Evolutionary conservation across 2,888 invertebrate species (phyloP), one percentile per base, ranked within the genome.

Genomic region (Tinea semifulvella): DNA sequence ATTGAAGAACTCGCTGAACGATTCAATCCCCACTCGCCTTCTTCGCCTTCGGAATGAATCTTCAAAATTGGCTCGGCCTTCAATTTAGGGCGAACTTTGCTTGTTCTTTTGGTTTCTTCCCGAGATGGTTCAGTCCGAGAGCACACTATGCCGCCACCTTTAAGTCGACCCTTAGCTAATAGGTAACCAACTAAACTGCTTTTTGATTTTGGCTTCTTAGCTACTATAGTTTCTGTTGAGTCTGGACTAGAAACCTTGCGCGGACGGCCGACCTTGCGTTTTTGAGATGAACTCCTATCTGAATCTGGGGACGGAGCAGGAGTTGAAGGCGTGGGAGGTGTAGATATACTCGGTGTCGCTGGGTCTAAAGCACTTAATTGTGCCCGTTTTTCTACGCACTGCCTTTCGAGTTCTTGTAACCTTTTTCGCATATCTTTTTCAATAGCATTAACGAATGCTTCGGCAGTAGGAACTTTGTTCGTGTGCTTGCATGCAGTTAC

Each of bases 361-460:
- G 87, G 86, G 16, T 85, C 84, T 31, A 91, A 74, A 51, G 88
- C 89, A 49, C 86, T 87, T n/a, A 95, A 71, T 65, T 94, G 92
- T 20, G 87, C 87, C 60, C 93, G 90, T 61, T 92, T 92, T 61
- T 94, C 93, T 49, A 88, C 87, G 60, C 92, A 91, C 58, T 91
- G 88, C 18, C 89, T 82, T 57, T 94, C 91, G 19, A 95, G 79
- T 43, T 94, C 92, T 16, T 92, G 91, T 48, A 95, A 64, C 46
- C 88, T 85, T 68, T 89, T 86, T 28, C 92, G 83, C 91, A 94
- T 92, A 56, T 92, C 90, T 56, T 90, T 79, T 63, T 94, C 93
- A 70, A 90, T 87, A 1, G 89, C 87, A 60, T 86, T 88, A 63
- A 90, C 89, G 26, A 85, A 72, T 26, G 83, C 84, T 43, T 82